A percentile compares a stretch with the other conserved stretches of the same genome.
Evolutionary conservation across 1,140 invertebrate genomes (phyloP).

Genomic region (Drosophila lowei): DNA sequence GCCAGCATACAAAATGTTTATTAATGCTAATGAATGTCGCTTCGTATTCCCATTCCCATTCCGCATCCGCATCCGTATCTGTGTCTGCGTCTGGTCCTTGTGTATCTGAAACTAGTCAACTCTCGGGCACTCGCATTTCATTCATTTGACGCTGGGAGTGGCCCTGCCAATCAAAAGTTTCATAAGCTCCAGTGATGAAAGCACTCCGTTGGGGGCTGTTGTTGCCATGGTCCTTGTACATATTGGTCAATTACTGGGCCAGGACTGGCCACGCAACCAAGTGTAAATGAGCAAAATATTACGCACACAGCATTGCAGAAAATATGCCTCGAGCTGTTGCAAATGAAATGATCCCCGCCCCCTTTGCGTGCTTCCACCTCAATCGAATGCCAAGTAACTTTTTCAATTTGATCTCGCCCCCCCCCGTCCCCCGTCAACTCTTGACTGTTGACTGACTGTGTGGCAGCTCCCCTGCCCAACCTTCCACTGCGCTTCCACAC

Average conservation of each 20-base stretch:
- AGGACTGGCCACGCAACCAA: constrained; percentile 39
- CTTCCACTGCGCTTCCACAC: constrained; percentile 2
- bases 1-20: constrained; percentile 57
- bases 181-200: constrained; percentile 61
- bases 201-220: constrained; percentile 60
- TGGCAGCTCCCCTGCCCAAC: too few relatives aligned
- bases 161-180: constrained; percentile 65
- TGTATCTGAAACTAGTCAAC: constrained; percentile 27
- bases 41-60: constrained; percentile 6
- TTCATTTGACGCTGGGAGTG: constrained; percentile 23
- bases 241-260: constrained; percentile 56
- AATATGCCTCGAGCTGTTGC: constrained; percentile 55
- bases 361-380: constrained; percentile 28
- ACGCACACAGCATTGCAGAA: constrained; percentile 63
- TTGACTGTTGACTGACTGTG: constrained; percentile 47
- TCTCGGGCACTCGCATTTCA: constrained; percentile 39
- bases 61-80: neutral
- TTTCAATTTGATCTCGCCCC: constrained; percentile 66
- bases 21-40: constrained; percentile 62
- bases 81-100: constrained; percentile 20
- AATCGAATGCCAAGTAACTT: constrained; percentile 76
- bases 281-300: constrained; percentile 80
- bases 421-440: constrained; percentile 27
- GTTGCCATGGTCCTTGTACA: constrained; percentile 34
- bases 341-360: constrained; percentile 49